Conservation (phyloP, 2,113 vertebrate genomes). For the Siniperca chuatsi region DNA sequence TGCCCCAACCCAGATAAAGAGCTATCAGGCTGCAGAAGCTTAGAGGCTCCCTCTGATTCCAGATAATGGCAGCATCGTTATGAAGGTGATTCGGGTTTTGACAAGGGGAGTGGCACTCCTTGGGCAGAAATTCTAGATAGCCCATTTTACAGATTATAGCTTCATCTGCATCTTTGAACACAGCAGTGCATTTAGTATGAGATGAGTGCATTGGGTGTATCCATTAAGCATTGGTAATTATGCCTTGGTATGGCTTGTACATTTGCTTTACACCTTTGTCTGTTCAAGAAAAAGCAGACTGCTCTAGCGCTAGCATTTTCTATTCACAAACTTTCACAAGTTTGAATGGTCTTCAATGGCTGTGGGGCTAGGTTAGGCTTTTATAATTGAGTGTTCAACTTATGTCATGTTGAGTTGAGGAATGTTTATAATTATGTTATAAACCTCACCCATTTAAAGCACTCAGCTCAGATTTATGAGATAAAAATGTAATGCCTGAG, state of each 20-base stretch:
- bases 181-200: constrained; percentile 6
- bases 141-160: constrained; percentile 23
- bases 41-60: constrained; percentile 51
- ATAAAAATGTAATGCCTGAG: constrained; percentile 32
- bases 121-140: constrained; percentile 28
- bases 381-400: constrained; percentile 48
- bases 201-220: constrained; percentile 29
- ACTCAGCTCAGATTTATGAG: constrained; percentile 52
- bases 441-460: constrained; percentile 71
- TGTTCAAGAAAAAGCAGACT: constrained; percentile 36
- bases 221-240: neutral
- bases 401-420: constrained; percentile 58
- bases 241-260: neutral
- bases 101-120: constrained; percentile 14
- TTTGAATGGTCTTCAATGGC: constrained; percentile 50
- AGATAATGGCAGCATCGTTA: constrained; percentile 47
- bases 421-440: constrained; percentile 71
- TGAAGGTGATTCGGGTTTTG: constrained; percentile 39
- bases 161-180: constrained; percentile 17
- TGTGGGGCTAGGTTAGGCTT: constrained; percentile 41
- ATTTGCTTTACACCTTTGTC: constrained; percentile 37
- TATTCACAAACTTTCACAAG: constrained; percentile 48
- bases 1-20: constrained; percentile 68
- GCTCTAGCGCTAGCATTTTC: constrained; percentile 28
- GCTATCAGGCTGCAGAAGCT: constrained; percentile 52